Base-by-base conservation (phyloP, 2,888 invertebrate species). In the Pilophorus perplexus region DNA sequence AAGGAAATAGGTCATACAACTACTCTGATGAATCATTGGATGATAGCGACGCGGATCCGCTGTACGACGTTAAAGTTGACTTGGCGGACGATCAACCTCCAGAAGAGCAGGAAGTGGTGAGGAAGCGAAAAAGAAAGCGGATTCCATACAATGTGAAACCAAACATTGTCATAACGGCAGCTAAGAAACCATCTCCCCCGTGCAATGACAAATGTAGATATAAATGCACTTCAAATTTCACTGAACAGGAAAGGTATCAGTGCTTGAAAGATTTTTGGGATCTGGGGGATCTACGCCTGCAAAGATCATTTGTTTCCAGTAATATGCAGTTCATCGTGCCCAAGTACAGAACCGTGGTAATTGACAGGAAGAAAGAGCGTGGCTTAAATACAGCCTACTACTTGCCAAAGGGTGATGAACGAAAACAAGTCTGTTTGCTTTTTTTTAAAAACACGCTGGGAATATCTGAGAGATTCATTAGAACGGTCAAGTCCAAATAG, bases 1-100 rank as follows among this genome's bases (percentile, higher is more conserved):
- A 28, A 64, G 6, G 10, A 37, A 60, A 28, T 18, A 12, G 52
- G 59, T 22, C 12, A 10, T 12, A 64, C 59, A 33, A 20, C n/a
- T 18, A 48, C 10, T 22, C 12, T 62, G 6, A 62, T 54, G n/a
- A 48, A 33, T 8, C 62, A 62, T 16, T 6, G 6, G 20, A 6
- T 12, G 20, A 50, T n/a, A n/a, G n/a, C n/a, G n/a, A n/a, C n/a
- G n/a, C n/a, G n/a, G n/a, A n/a, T n/a, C n/a, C n/a, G n/a, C n/a
- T n/a, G n/a, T n/a, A n/a, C n/a, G n/a, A n/a, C n/a, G n/a, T n/a
- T n/a, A n/a, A n/a, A n/a, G n/a, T n/a, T n/a, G n/a, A n/a, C n/a
- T n/a, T n/a, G n/a, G n/a, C n/a, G n/a, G n/a, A n/a, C n/a, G n/a
- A n/a, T n/a, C n/a, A n/a, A n/a, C n/a, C n/a, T n/a, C n/a, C n/a